Evolutionary conservation across 2,113 vertebrate species (phyloP).

Genomic region (Ciconia stormi): DNA sequence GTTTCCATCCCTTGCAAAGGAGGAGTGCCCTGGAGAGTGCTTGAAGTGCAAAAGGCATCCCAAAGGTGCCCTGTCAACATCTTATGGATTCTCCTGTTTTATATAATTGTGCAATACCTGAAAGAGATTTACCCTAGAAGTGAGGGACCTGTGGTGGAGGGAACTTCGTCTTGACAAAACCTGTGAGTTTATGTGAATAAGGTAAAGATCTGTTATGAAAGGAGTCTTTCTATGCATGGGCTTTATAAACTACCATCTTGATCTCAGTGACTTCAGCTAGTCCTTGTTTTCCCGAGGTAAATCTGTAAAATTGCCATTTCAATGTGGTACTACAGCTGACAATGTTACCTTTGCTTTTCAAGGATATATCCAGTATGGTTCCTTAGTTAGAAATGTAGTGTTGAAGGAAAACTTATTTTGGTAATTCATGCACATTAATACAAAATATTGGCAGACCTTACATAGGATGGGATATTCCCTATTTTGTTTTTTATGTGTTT

Average conservation of each 20-base stretch:
- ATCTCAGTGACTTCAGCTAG: neutral
- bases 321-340: neutral
- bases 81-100: neutral
- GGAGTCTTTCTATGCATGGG: neutral
- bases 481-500: neutral
- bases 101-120: neutral
- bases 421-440: neutral
- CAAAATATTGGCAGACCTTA: neutral
- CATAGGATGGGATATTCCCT: neutral
- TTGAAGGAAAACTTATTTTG: neutral
- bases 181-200: neutral
- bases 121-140: neutral
- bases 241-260: neutral
- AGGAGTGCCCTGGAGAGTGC: neutral
- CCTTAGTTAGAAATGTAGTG: neutral
- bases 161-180: neutral
- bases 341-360: neutral
- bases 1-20: neutral
- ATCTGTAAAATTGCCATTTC: neutral
- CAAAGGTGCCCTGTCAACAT: fast-evolving
- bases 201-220: neutral
- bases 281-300: neutral
- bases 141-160: neutral
- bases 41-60: neutral
- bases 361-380: neutral